Conservation (phyloP, 2,888 invertebrate genomes). For the Drymonia ruficornis region DNA sequence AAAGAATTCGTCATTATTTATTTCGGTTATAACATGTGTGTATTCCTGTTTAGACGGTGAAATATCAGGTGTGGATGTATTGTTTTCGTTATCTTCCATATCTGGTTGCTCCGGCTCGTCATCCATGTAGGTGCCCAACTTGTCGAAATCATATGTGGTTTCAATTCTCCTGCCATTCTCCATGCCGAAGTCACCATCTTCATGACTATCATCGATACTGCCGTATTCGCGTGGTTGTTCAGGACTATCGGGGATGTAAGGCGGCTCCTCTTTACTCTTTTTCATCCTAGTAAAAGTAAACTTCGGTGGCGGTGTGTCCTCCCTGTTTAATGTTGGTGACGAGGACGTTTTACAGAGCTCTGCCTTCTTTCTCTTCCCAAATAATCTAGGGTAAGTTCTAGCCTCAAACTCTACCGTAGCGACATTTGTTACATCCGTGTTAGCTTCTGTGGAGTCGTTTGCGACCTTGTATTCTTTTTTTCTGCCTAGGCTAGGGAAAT, state of each 20-base stretch:
- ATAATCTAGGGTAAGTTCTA: slow-evolving; percentile 91
- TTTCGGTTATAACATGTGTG: slow-evolving; percentile 90
- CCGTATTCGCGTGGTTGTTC: slow-evolving; percentile 79
- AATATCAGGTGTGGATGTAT: slow-evolving; percentile 60
- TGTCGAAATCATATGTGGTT: slow-evolving; percentile 82
- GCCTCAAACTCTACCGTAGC: slow-evolving; percentile 89
- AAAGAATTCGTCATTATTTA: slow-evolving; percentile 95
- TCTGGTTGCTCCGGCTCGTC: slow-evolving; percentile 57
- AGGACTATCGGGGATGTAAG: slow-evolving; percentile 70
- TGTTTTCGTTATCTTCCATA: slow-evolving; percentile 49
- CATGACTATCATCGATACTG: slow-evolving; percentile 60
- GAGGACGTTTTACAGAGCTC: slow-evolving; percentile 79
- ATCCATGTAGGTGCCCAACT: slow-evolving; percentile 85
- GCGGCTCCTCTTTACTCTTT: slow-evolving; percentile 76
- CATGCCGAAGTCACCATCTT: slow-evolving; percentile 58
- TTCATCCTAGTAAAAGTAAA: slow-evolving; percentile 88
- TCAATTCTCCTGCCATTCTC: slow-evolving; percentile 70
- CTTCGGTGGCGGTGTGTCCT: slow-evolving; percentile 85
- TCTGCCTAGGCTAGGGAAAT: slow-evolving; percentile 86
- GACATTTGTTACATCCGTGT: slow-evolving; percentile 67
- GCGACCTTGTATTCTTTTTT: slow-evolving; percentile 75
- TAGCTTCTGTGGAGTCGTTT: slow-evolving; percentile 67
- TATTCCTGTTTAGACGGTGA: slow-evolving; percentile 76
- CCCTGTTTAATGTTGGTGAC: slow-evolving; percentile 79
- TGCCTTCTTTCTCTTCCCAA: slow-evolving; percentile 77